phyloP scores from a whole-genome alignment of 2,113 vertebrate genomes.

The Engraulis encrasicolus region DNA sequence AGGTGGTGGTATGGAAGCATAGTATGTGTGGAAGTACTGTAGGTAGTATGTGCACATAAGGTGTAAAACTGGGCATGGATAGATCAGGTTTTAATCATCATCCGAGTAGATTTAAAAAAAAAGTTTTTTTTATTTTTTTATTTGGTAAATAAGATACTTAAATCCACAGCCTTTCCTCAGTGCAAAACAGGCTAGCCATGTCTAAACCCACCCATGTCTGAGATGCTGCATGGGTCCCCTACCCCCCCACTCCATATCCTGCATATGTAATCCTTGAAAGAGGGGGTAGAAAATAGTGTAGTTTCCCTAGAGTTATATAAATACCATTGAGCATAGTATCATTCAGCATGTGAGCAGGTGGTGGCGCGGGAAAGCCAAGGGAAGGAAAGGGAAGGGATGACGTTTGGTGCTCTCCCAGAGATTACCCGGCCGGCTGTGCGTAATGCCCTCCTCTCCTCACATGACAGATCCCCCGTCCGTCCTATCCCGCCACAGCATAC shows the following conservation, averaged over 20 bases:
- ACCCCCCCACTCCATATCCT: background rate
- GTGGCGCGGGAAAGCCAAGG: too few relatives aligned
- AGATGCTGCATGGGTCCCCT: background rate
- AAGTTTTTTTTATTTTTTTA: too few relatives aligned
- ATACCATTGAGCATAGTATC: background rate
- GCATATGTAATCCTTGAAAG: background rate
- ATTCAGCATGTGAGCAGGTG: background rate
- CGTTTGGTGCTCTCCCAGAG: background rate
- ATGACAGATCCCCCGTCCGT: background rate
- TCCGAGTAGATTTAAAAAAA: too few relatives aligned
- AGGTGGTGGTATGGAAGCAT: too few relatives aligned
- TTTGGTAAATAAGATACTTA: too few relatives aligned
- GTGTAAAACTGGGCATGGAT: too few relatives aligned
- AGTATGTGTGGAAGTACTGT: too few relatives aligned
- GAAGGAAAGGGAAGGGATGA: background rate
- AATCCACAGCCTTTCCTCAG: too few relatives aligned
- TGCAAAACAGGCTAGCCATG: background rate
- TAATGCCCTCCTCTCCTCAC: background rate
- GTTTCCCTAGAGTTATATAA: slow-evolving; percentile 2
- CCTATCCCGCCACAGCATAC: background rate
- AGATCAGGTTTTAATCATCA: too few relatives aligned
- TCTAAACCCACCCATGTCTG: background rate
- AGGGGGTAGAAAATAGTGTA: background rate
- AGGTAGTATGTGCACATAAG: background rate
- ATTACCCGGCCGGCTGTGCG: background rate